Conservation (phyloP, 2,888 invertebrate genomes). For the Alloscopus bannaensis region DNA sequence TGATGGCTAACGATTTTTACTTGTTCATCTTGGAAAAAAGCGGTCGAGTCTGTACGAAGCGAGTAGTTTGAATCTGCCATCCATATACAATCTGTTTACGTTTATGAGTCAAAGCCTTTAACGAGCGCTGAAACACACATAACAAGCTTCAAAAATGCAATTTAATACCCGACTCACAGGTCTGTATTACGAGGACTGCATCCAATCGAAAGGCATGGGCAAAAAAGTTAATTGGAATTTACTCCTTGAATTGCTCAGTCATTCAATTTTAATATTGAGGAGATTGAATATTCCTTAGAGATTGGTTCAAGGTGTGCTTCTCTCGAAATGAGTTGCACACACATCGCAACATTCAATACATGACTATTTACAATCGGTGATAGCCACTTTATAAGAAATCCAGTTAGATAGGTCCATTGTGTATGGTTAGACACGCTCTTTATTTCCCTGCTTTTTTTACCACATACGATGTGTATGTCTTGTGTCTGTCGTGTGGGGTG, state of each 20-base stretch:
- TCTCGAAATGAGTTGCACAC: conserved; percentile 36
- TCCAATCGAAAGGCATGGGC: conserved; percentile 48
- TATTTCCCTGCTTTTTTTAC: no score
- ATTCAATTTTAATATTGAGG: conserved; percentile 64
- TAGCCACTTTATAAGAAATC: conserved; percentile 18
- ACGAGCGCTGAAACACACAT: conserved; percentile 7
- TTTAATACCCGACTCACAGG: conserved; percentile 18
- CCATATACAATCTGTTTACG: conserved; percentile 8
- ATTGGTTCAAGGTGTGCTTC: background rate
- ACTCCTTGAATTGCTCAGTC: conserved; percentile 68
- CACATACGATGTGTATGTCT: no score
- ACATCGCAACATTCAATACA: conserved; percentile 19
- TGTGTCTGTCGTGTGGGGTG: conserved; percentile 59
- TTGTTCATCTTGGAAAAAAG: conserved; percentile 19
- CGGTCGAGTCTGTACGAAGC: conserved; percentile 9
- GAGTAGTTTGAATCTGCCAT: conserved; percentile 7
- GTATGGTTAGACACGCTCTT: background rate
- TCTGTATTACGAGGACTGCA: conserved; percentile 1
- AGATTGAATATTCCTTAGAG: conserved; percentile 49
- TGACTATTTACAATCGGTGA: conserved; percentile 8
- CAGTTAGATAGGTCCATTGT: conserved; percentile 13
- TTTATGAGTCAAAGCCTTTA: conserved; percentile 20
- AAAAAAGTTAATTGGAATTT: conserved; percentile 72
- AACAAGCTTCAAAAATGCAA: conserved; percentile 18
- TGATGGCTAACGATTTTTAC: conserved; percentile 27